Percentiles rank a stretch among this genome's conserved stretches.
phyloP scores from a whole-genome alignment of 2,888 invertebrate species.

The Drosophila monieri region DNA sequence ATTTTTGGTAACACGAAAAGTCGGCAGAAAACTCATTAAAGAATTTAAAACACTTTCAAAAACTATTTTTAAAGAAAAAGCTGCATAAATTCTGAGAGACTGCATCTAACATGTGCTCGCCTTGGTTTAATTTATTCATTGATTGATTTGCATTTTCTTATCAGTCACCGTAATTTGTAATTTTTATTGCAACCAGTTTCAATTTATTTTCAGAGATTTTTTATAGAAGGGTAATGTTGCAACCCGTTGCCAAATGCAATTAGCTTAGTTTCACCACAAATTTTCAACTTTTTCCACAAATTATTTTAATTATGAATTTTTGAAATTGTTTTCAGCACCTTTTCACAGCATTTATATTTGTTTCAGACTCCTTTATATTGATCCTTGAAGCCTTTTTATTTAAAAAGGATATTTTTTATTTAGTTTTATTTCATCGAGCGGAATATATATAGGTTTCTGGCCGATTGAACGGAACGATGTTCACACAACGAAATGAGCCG shows the following conservation, averaged over 20 bases:
- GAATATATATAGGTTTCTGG: not conserved
- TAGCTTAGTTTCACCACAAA: not conserved
- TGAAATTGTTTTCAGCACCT: conserved; percentile 2
- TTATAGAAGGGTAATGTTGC: not conserved
- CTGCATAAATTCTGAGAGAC: conserved; percentile 1
- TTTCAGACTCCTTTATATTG: not conserved
- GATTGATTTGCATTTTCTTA: conserved; percentile 3
- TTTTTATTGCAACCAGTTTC: not conserved
- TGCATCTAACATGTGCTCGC: conserved; percentile 10
- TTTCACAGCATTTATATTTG: not conserved
- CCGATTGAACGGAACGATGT: conserved; percentile 16
- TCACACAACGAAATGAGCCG: conserved; percentile 21
- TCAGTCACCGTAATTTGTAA: conserved; percentile 1
- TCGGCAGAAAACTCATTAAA: not conserved
- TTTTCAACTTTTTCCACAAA: not conserved
- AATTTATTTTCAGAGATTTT: not conserved
- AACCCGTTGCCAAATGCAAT: not conserved
- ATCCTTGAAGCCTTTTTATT: not conserved
- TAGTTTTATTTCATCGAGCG: conserved; percentile 1
- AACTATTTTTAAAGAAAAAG: not conserved
- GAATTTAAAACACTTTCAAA: not conserved
- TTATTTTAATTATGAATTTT: not conserved
- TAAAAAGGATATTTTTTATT: conserved; percentile 2
- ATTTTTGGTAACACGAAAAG: not conserved
- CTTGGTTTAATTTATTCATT: conserved; percentile 2